Evolutionary conservation across 1,140 invertebrate species (phyloP), one percentile per base, ranked within the genome.

Genomic region (Drosophila quadrilineata): DNA sequence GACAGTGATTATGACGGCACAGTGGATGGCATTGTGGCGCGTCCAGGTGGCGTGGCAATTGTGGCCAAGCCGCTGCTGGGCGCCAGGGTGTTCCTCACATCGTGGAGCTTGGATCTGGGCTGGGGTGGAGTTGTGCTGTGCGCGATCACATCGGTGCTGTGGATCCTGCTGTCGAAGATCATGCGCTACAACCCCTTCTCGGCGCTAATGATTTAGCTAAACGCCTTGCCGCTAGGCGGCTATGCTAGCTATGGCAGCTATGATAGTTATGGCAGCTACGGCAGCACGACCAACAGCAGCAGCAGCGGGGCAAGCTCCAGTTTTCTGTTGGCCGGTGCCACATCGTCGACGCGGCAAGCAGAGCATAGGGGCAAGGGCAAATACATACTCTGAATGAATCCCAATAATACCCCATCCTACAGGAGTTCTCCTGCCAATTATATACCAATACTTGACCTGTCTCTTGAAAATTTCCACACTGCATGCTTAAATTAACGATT

Each of bases 111-210:
- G 56, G 94, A 95, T 57, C 90, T 96, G 0, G 95, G 95, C 12
- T 96, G 95, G 95, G 94, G 93, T 10, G 95, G 95, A 2, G 94
- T 96, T 0, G 93, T 93, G 0, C 87, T 96, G 0, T 96, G 95
- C 63, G 92, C 95, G 2, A 92, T 95, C 10, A 94, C 95, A 0
- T 94, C 94, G 0, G 90, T 96, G 0, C 91, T 96, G 2, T 97
- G 96, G 96, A 96, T 97, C 36, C 90, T 97, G 28, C 91, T 97
- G 9, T 96, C 95, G 9, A 96, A 96, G 90, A 95, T 97, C 62
- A 96, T 97, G 95, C 92, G 96, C 71, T 96, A 96, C 89, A 96
- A 95, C 89, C 95, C 95, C 3, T 93, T 95, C 77, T 93, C 93
- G 1, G 92, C 93, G 38, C 93, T 94, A 91, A 92, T 94, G 70